Evolutionary conservation across 2,113 vertebrate species (phyloP).

Genomic region (Rhinopomastus cyanomelas): DNA sequence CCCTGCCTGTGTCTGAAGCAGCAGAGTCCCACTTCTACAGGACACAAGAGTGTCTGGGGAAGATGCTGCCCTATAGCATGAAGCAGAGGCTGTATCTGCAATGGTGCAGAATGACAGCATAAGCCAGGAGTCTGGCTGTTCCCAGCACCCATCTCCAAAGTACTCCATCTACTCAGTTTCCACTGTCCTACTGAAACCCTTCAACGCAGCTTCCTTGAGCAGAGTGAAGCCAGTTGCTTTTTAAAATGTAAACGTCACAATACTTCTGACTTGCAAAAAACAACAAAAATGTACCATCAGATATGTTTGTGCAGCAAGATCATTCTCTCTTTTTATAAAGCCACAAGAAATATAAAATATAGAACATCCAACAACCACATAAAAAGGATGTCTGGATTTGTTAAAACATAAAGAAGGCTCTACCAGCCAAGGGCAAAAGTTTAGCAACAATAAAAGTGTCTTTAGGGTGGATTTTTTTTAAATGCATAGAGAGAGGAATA

Average conservation of each 20-base stretch:
- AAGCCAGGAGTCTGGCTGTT: neutral
- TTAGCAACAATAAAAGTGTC: slow-evolving; percentile 69
- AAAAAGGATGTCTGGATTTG: slow-evolving; percentile 60
- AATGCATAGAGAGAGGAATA: slow-evolving; percentile 54
- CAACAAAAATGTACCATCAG: slow-evolving; percentile 1
- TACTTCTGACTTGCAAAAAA: slow-evolving; percentile 41
- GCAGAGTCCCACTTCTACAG: neutral
- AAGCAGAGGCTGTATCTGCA: accelerated
- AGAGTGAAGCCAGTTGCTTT: slow-evolving; percentile 7
- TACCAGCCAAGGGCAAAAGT: slow-evolving; percentile 66
- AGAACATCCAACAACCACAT: slow-evolving; percentile 63
- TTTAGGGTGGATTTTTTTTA: slow-evolving; percentile 17
- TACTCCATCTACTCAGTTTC: neutral
- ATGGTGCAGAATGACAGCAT: neutral
- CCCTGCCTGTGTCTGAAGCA: neutral
- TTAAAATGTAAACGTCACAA: neutral
- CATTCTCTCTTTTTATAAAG: slow-evolving; percentile 54
- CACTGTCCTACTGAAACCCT: neutral
- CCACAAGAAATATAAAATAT: slow-evolving; percentile 67
- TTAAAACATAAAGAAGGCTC: slow-evolving; percentile 53
- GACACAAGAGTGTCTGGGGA: neutral
- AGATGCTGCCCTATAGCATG: neutral
- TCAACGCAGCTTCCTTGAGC: neutral
- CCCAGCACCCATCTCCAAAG: neutral
- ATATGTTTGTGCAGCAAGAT: slow-evolving; percentile 51